Evolutionary conservation across 92 coral and sea anemone genomes (phyloP).

Genomic region (Scolanthus callimorphus): DNA sequence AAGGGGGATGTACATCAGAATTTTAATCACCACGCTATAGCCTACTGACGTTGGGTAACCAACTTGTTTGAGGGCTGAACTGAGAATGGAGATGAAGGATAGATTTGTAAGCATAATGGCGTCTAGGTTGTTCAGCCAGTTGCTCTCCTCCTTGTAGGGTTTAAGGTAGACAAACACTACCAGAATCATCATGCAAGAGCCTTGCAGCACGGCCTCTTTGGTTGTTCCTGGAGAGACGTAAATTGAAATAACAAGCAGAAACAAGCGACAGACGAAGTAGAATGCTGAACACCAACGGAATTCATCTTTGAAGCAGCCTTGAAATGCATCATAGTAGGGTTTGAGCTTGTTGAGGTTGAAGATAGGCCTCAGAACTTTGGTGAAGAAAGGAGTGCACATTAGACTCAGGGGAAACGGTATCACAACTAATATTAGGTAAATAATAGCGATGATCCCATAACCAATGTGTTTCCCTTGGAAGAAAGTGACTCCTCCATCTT

Average conservation of each 20-base stretch:
- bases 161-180: conserved; percentile 55
- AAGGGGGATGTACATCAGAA: conserved; percentile 66
- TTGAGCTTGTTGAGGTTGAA: conserved; percentile 67
- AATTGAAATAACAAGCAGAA: conserved; percentile 35
- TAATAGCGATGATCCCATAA: conserved; percentile 63
- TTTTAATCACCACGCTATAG: conserved; percentile 16
- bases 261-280: conserved; percentile 79
- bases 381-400: conserved; percentile 71
- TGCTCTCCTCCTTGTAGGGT: conserved; percentile 65
- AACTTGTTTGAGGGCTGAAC: conserved; percentile 48
- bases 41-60: neutral
- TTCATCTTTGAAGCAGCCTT: conserved; percentile 81
- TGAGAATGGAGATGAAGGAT: conserved; percentile 55
- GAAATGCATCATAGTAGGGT: conserved; percentile 81
- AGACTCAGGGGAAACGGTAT: conserved; percentile 81
- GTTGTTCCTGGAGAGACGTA: conserved; percentile 37
- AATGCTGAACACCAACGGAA: conserved; percentile 97
- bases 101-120: conserved; percentile 70
- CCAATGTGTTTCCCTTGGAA: conserved; percentile 62
- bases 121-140: conserved; percentile 80
- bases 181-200: conserved; percentile 61
- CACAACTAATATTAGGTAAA: conserved; percentile 60
- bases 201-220: conserved; percentile 50
- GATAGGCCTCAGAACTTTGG: conserved; percentile 61
- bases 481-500: conserved; percentile 59